phyloP scores from a whole-genome alignment of 2,888 invertebrate genomes.

The Callyntrura sp. region DNA sequence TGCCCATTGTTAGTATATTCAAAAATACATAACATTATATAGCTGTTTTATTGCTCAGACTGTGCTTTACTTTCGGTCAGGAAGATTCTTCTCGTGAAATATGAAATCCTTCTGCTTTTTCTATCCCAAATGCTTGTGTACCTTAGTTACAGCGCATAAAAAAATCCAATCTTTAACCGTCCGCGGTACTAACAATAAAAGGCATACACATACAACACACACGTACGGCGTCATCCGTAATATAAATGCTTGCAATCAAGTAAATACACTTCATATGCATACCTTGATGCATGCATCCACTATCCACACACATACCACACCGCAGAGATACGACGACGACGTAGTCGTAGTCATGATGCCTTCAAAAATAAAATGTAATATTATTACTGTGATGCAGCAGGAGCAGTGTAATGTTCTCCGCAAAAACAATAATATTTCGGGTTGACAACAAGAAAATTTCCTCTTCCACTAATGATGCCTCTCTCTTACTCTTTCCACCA shows the following conservation, averaged over 20 bases:
- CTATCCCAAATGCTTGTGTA: background rate
- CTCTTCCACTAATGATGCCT: background rate
- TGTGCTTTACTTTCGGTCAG: background rate
- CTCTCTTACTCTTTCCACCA: background rate
- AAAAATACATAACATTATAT: background rate
- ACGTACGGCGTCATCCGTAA: too few relatives aligned
- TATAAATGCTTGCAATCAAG: too few relatives aligned
- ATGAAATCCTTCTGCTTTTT: background rate
- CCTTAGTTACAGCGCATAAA: background rate
- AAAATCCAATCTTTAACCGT: background rate
- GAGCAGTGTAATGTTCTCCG: background rate
- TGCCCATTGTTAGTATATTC: background rate
- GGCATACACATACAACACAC: too few relatives aligned
- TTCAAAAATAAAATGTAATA: background rate
- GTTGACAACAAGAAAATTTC: background rate
- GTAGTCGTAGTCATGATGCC: background rate
- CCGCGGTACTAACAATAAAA: too few relatives aligned
- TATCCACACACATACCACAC: background rate
- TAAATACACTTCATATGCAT: background rate
- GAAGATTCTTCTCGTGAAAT: slow-evolving; percentile 30
- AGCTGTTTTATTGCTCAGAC: background rate
- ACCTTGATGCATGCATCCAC: background rate
- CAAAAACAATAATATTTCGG: background rate
- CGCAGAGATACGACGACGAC: background rate
- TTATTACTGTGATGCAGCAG: background rate